These are phyloP conservation scores for Chondrosia reniformis DNA, from an alignment of 37 sponge, comb jelly and placozoan genomes.

Conservation along the genomic window DNA sequence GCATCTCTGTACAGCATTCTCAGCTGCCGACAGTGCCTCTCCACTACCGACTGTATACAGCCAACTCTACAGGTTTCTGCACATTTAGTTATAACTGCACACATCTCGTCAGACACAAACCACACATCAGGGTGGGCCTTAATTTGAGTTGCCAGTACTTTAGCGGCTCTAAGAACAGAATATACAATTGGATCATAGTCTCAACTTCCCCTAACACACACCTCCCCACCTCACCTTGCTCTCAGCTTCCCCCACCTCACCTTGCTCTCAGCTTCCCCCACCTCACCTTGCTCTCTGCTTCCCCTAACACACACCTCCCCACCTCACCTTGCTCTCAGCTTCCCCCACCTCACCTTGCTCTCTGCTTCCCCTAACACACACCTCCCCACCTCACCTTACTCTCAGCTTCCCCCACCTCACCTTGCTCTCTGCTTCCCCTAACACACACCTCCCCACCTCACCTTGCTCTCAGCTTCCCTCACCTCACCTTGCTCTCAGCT, in stretches of 20 bases:
- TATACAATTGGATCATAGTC: no score
- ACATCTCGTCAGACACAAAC: slow-evolving; percentile 1
- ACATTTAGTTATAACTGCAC: neutral
- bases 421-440: neutral
- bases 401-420: neutral
- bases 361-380: neutral
- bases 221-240: no score
- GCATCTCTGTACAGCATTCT: slow-evolving; percentile 96
- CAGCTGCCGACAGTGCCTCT: slow-evolving; percentile 71
- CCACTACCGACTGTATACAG: slow-evolving; percentile 45
- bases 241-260: neutral
- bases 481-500: neutral
- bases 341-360: neutral
- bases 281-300: neutral
- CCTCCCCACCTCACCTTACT: neutral
- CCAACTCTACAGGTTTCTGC: neutral
- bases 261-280: neutral
- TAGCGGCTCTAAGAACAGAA: neutral
- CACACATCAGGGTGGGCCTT: neutral
- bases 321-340: neutral
- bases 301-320: neutral
- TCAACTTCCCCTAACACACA: neutral
- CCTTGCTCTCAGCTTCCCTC: neutral
- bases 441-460: neutral
- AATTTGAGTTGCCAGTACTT: neutral